Evolutionary conservation across 2,113 vertebrate genomes (phyloP).

Genomic region (Labrus mixtus): DNA sequence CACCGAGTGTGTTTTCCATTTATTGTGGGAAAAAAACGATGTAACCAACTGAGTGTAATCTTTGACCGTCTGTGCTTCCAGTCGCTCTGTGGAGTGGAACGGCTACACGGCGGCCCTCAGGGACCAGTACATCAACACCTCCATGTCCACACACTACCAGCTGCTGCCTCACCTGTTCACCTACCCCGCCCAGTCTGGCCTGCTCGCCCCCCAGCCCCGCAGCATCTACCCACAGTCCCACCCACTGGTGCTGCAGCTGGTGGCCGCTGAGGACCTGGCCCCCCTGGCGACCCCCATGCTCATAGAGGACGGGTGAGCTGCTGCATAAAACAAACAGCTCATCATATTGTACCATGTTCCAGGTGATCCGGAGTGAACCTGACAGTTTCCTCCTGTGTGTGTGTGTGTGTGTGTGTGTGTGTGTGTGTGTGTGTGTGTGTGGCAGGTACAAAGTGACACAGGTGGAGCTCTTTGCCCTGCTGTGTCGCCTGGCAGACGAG

Average conservation of each 20-base stretch:
- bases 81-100: constrained; percentile 95
- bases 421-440: background rate
- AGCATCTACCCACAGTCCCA: constrained; percentile 95
- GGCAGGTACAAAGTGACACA: constrained; percentile 96
- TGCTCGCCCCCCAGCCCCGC: constrained; percentile 90
- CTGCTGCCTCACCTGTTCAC: constrained; percentile 96
- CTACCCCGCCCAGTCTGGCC: constrained; percentile 91
- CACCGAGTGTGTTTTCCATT: too few relatives aligned
- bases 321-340: too few relatives aligned
- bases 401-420: background rate
- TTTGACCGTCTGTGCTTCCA: constrained; percentile 57
- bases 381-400: background rate
- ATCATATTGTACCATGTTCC: too few relatives aligned
- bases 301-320: constrained; percentile 94
- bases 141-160: constrained; percentile 93
- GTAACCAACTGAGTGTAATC: background rate
- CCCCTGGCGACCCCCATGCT: constrained; percentile 95
- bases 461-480: constrained; percentile 95
- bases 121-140: constrained; percentile 95
- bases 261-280: constrained; percentile 94
- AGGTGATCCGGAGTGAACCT: too few relatives aligned
- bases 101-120: constrained; percentile 92
- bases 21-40: too few relatives aligned
- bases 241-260: constrained; percentile 92
- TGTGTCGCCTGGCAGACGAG: constrained; percentile 97